Conservation (phyloP, 1,140 invertebrate species). For the Calephelis nemesis region DNA sequence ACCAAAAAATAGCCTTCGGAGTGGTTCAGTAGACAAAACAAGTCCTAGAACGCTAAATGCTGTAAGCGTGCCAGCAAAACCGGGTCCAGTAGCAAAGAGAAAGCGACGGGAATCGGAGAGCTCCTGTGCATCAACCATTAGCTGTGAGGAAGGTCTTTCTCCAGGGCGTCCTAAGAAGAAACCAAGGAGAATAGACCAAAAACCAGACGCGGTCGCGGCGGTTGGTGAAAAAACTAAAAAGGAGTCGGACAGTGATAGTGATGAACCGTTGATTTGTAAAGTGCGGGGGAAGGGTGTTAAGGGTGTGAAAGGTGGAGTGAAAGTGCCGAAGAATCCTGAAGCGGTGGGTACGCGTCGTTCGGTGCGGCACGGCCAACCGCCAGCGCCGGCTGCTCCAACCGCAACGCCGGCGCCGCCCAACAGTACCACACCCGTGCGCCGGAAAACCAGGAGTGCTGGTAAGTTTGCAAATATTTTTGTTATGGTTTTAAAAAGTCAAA, state of each 20-base stretch:
- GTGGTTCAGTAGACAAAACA: constrained; percentile 65
- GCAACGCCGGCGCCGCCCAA: constrained; percentile 30
- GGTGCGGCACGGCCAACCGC: constrained; percentile 53
- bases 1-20: constrained; percentile 59
- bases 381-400: constrained; percentile 29
- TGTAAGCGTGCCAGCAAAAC: constrained; percentile 40
- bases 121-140: constrained; percentile 81
- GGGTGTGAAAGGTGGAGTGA: constrained; percentile 37
- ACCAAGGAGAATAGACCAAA: constrained; percentile 47
- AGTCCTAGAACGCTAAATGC: constrained; percentile 50
- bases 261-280: constrained; percentile 88
- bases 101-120: constrained; percentile 89
- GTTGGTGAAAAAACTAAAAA: constrained; percentile 56
- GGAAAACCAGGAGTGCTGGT: constrained; percentile 85
- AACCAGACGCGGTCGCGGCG: constrained; percentile 32
- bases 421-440: constrained; percentile 46
- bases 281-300: constrained; percentile 75
- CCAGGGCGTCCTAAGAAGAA: constrained; percentile 62
- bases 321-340: constrained; percentile 45
- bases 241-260: constrained; percentile 86
- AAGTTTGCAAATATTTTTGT: constrained; percentile 31
- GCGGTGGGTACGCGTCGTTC: constrained; percentile 68
- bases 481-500: no score
- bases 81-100: constrained; percentile 78
- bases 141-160: constrained; percentile 80